Evolutionary conservation across 2,113 vertebrate genomes (phyloP), one percentile per base, ranked within the genome.

Genomic region (Neodontobutis hainanensis): DNA sequence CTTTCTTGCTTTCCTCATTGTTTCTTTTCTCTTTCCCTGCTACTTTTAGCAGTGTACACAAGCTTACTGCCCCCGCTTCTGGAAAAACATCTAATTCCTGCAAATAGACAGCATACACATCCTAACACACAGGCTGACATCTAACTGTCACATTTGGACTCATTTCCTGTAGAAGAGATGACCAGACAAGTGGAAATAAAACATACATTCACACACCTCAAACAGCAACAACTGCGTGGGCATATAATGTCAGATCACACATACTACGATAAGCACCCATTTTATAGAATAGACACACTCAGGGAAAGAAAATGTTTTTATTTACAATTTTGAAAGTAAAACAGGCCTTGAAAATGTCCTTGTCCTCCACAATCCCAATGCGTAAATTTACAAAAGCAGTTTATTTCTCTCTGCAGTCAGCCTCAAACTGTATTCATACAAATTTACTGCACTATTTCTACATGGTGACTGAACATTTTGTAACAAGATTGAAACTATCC

Each of bases 101-200:
- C 19, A 27, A 27, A 27, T 27, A 27, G 19, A 61, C 38, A 16
- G 10, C 61, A 55, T 35, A 65, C 52, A 72, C 70, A 48, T 60
- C 27, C 55, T 42, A 52, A 61, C 42, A 61, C 58, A 46, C 16
- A 9, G 11, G 35, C 43, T 58, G 52, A 61, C 45, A 85, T 69
- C 79, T 83, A 63, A 46, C 61, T 60, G 52, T 64, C 55, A 76
- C 82, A 82, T 85, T 82, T 75, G 72, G 53, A 66, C 84, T 75
- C 72, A 80, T 88, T 82, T 80, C 74, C 80, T 63, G 19, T 27
- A 27, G 19, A 27, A 85, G 83, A 83, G 77, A 83, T 81, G 77
- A 58, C 62, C 65, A 75, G 82, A 85, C 82, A 83, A 88, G 88
- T 86, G 88, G 75, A 65, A 80, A 67, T 65, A 83, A 87, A 82